Conservation (phyloP, 2,797 vertebrate genomes). For the Melanotaenia maccullochi region DNA sequence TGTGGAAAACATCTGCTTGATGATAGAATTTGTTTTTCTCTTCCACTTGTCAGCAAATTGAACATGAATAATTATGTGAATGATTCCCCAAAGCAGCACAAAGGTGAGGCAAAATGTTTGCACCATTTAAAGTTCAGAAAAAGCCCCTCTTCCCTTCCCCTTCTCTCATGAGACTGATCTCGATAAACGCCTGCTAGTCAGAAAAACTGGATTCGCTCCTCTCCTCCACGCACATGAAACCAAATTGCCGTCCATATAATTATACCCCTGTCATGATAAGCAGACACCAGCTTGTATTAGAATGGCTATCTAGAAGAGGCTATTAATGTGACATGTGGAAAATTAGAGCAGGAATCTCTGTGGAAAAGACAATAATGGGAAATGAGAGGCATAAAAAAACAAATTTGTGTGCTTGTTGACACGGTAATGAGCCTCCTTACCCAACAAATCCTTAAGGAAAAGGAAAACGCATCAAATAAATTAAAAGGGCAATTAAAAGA, state of each 20-base stretch:
- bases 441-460: background rate
- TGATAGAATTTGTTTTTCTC: background rate
- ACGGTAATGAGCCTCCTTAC: background rate
- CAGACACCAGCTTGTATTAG: background rate
- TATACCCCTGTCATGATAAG: background rate
- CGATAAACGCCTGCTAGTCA: too few species aligned
- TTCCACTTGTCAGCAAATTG: background rate
- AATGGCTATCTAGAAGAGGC: background rate
- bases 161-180: background rate
- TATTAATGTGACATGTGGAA: background rate
- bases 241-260: background rate
- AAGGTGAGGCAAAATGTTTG: background rate
- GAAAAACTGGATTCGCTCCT: background rate
- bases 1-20: background rate
- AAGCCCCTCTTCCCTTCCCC: background rate
- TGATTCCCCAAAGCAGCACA: background rate
- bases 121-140: background rate
- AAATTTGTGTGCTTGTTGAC: background rate
- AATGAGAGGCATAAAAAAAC: background rate
- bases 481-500: background rate
- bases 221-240: background rate
- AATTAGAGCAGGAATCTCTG: background rate
- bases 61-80: background rate
- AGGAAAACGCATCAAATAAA: background rate
- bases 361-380: background rate